phyloP scores from a whole-genome alignment of 2,113 vertebrate genomes.

The Psilopsiagon aymara region DNA sequence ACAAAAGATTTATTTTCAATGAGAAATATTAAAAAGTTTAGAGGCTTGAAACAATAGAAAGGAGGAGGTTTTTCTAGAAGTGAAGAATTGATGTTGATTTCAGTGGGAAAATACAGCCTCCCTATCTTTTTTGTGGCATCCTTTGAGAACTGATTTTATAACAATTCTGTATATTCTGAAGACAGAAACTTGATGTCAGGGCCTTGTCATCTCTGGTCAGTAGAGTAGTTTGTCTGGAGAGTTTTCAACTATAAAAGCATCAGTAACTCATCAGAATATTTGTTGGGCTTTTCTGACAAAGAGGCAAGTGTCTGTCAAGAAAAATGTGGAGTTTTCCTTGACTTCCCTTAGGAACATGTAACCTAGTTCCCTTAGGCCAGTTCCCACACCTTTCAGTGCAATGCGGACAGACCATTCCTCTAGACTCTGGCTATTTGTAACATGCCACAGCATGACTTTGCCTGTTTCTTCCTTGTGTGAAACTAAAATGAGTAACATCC shows the following conservation, averaged over 20 bases:
- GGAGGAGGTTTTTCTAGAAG: background rate
- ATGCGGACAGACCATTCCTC: conserved; percentile 7
- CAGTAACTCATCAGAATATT: conserved; percentile 71
- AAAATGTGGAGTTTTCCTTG: conserved; percentile 47
- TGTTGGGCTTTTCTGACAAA: conserved; percentile 65
- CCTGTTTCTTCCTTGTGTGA: conserved; percentile 21
- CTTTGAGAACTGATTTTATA: conserved; percentile 23
- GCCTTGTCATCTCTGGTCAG: conserved; percentile 71
- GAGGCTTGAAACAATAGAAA: conserved; percentile 1
- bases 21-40: conserved; percentile 36
- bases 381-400: conserved; percentile 37
- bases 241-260: conserved; percentile 67
- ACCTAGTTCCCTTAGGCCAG: background rate
- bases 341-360: conserved; percentile 10
- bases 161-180: conserved; percentile 44
- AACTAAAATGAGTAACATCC: conserved; percentile 14
- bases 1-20: background rate
- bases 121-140: background rate
- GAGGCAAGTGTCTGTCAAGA: conserved; percentile 57
- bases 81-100: conserved; percentile 9
- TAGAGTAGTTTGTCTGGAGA: conserved; percentile 69
- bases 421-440: conserved; percentile 38
- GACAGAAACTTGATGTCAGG: conserved; percentile 49
- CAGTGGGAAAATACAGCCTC: background rate
- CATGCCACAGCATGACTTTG: background rate